A percentile compares a stretch with the other conserved stretches of the same genome.
These are phyloP conservation scores for Bryconaethiops microstoma DNA, from an alignment of 2,797 vertebrate species.

Conservation along the genomic window DNA sequence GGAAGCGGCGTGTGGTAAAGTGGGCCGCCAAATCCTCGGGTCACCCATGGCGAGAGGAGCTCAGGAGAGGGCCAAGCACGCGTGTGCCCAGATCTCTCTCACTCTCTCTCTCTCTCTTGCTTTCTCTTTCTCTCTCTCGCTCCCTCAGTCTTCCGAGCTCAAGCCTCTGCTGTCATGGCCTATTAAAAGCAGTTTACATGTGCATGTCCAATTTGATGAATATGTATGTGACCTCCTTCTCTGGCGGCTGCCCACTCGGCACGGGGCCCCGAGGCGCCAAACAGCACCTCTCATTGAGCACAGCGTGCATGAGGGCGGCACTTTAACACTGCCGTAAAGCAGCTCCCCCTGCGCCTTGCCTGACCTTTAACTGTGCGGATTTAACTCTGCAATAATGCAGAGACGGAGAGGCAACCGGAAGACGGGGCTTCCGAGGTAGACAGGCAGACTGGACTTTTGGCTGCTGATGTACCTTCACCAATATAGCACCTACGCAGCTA, in stretches of 20 bases:
- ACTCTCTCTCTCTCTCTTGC: slow-evolving; percentile 46
- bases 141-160: slow-evolving; percentile 78
- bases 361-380: slow-evolving; percentile 78
- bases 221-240: slow-evolving; percentile 99
- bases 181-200: slow-evolving; percentile 97
- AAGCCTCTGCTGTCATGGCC: slow-evolving; percentile 91
- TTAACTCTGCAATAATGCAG: slow-evolving; percentile 76
- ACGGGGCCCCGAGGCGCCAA: slow-evolving; percentile 84
- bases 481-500: no score
- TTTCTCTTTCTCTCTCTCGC: slow-evolving; percentile 60
- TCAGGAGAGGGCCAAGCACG: slow-evolving; percentile 12
- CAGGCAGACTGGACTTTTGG: slow-evolving; percentile 68
- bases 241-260: slow-evolving; percentile 86
- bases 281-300: slow-evolving; percentile 92
- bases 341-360: slow-evolving; percentile 56
- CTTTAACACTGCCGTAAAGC: slow-evolving; percentile 54
- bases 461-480: slow-evolving; percentile 63
- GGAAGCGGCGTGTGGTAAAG: slow-evolving; percentile 31
- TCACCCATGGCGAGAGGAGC: slow-evolving; percentile 46
- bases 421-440: slow-evolving; percentile 60
- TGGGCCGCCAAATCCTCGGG: slow-evolving; percentile 26
- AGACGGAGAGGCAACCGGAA: slow-evolving; percentile 54
- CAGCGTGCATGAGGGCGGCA: slow-evolving; percentile 87
- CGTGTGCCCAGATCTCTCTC: slow-evolving; percentile 33
- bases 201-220: slow-evolving; percentile 98